Evolutionary conservation across 2,888 invertebrate species (phyloP), one percentile per base, ranked within the genome.

Genomic region (Taphrorychus bicolor): DNA sequence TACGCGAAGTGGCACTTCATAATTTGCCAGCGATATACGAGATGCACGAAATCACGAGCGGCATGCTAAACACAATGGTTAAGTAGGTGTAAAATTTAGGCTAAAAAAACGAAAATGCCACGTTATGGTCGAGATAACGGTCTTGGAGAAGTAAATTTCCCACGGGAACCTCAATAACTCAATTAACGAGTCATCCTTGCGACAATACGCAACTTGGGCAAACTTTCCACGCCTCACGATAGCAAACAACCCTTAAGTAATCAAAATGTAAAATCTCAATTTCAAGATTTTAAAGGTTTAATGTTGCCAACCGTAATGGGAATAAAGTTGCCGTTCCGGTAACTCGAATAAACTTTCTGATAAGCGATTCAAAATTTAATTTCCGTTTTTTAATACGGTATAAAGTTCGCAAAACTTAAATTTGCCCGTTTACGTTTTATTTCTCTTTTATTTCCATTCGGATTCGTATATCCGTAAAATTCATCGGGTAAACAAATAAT

Each of bases 371-470:
- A 22, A 52, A 65, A 59, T 65, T 59, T 59, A 59, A 59, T 65
- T 65, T 65, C 65, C 65, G 65, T 65, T 65, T 65, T 65, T n/a
- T n/a, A n/a, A n/a, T 65, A 65, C 59, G 42, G 59, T 59, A 42
- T n/a, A 45, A 16, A n/a, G 18, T 21, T n/a, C n/a, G 22, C 54
- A 24, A 54, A 59, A 59, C 24, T 52, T 59, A 51, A 59, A 59
- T 52, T 65, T 65, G 65, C 59, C 42, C 58, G 52, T 65, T 53
- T 53, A 18, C 64, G 32, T 62, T 62, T 54, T 62, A 56, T 56
- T 45, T 62, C 48, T 48, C 54, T 18, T 53, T 53, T 52, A 61
- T 52, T 61, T 61, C 52, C 41, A 52, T 61, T 53, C 53, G n/a
- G 53, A 61, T 61, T 61, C 24, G n/a, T 42, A 41, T 22, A 52